Evolutionary conservation across 2,113 vertebrate genomes (phyloP).

Genomic region (Pampusana beccarii): DNA sequence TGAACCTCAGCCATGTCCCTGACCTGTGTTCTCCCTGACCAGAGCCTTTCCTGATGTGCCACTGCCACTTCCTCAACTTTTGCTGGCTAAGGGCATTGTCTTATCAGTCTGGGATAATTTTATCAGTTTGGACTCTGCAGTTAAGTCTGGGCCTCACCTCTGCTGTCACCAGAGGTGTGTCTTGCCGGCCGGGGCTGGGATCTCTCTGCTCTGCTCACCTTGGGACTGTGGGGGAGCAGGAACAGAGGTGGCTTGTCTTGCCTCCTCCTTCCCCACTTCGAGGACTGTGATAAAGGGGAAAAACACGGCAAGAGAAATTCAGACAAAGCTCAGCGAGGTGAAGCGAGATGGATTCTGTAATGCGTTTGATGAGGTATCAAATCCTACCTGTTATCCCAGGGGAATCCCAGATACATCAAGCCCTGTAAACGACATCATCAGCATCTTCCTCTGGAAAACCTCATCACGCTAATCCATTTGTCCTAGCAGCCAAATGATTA

Average conservation of each 20-base stretch:
- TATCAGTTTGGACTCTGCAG: neutral
- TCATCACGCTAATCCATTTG: neutral
- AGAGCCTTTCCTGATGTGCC: neutral
- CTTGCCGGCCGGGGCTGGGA: fast-evolving
- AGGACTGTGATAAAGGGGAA: neutral
- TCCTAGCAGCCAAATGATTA: constrained; percentile 27
- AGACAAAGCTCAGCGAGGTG: neutral
- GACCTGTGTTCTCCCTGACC: neutral
- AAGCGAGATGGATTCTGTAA: neutral
- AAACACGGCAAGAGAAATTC: neutral
- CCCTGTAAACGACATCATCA: constrained; percentile 12
- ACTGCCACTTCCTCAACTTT: constrained; percentile 12
- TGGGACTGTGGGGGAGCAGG: fast-evolving
- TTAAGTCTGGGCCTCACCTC: constrained; percentile 3
- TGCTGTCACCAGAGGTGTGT: neutral
- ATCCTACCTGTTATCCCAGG: neutral
- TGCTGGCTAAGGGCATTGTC: constrained; percentile 34
- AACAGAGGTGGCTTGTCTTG: neutral
- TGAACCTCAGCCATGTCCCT: neutral
- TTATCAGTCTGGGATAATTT: constrained; percentile 23
- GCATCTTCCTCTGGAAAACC: constrained; percentile 46
- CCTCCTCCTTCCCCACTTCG: neutral
- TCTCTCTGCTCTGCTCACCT: fast-evolving
- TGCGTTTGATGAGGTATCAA: neutral
- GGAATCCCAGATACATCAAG: neutral